Conservation (phyloP, 2,113 vertebrate genomes). For the Mesembrinibis cayennensis region DNA sequence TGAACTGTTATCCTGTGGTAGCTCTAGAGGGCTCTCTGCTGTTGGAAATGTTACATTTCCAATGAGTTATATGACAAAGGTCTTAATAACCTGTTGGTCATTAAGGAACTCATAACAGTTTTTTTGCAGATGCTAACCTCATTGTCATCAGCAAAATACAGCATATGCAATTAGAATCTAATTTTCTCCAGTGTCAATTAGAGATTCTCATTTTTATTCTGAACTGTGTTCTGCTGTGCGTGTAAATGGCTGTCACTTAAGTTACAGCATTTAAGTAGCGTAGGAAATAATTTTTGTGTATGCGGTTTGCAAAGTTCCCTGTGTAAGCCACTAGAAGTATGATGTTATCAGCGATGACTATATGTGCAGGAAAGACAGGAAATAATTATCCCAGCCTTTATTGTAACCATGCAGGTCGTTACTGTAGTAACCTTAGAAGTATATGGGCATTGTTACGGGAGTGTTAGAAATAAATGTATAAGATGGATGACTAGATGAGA, state of each 20-base stretch:
- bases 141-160: conserved; percentile 4
- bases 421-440: not conserved
- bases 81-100: conserved; percentile 30
- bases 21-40: conserved; percentile 68
- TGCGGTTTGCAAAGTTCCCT: not conserved
- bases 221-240: not conserved
- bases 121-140: not conserved
- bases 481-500: not conserved
- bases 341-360: not conserved
- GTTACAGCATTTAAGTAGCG: not conserved
- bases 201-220: not conserved
- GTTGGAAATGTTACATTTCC: conserved; percentile 42
- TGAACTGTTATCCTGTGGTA: conserved; percentile 22
- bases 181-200: conserved; percentile 19
- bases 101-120: not conserved
- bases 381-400: not conserved
- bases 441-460: not conserved
- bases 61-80: not conserved
- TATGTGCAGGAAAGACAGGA: not conserved
- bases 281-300: not conserved
- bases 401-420: not conserved
- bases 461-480: not conserved
- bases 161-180: conserved; percentile 4
- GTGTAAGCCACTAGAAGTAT: not conserved
- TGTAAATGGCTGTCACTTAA: not conserved